Evolutionary conservation across 2,797 vertebrate species (phyloP).

Genomic region (Coracias cyanogaster): DNA sequence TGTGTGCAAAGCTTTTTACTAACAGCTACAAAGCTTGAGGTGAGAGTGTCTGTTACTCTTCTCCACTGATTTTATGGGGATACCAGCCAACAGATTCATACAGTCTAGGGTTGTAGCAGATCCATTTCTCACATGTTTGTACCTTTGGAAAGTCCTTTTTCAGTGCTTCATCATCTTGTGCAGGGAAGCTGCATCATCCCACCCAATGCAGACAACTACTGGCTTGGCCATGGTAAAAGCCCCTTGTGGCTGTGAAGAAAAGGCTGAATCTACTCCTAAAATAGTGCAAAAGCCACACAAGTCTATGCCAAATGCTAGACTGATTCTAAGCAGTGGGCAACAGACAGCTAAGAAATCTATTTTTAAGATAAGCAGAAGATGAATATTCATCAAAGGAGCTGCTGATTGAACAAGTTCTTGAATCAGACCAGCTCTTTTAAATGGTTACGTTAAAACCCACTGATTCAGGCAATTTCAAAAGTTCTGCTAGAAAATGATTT

Average conservation of each 20-base stretch:
- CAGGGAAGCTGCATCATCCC: background rate
- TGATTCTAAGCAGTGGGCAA: constrained; percentile 5
- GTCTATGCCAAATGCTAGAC: background rate
- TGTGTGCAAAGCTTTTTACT: background rate
- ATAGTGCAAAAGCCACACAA: background rate
- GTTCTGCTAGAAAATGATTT: background rate
- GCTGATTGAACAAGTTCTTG: constrained; percentile 43
- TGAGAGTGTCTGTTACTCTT: background rate
- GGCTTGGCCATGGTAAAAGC: background rate
- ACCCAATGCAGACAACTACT: background rate
- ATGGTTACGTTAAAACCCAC: background rate
- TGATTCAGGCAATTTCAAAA: constrained; percentile 27
- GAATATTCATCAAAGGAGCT: constrained; percentile 42
- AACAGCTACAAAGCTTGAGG: background rate
- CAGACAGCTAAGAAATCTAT: background rate
- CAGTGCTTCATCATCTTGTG: rapidly evolving
- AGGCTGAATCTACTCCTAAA: background rate
- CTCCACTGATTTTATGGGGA: background rate
- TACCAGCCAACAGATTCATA: background rate
- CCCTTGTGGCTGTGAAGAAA: background rate
- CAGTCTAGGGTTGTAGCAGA: background rate
- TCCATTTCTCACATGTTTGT: background rate
- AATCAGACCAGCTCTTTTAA: constrained; percentile 24
- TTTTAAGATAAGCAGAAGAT: background rate
- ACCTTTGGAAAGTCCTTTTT: background rate